Base-by-base conservation (phyloP, 2,888 invertebrate genomes). In the Acanthoscelides obtectus region DNA sequence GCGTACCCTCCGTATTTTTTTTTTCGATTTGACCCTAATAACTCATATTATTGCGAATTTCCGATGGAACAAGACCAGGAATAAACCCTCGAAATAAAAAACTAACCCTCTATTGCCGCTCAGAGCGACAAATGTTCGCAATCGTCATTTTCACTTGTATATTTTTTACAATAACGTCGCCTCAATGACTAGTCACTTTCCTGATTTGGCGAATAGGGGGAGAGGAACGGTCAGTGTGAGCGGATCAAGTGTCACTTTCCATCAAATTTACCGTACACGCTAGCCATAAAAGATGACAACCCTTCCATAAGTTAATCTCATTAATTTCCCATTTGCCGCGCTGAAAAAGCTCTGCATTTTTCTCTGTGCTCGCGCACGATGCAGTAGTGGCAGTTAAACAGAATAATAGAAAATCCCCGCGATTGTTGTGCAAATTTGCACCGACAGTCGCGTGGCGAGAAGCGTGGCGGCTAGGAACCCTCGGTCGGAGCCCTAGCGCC, bases 391-490 rank as follows among this genome's bases (percentile, higher is more conserved):
- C 83, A 82, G 84, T 83, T 84, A 83, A 79, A 75, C 74, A 74
- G 77, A 80, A 82, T 80, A 82, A 83, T 82, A 82, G 83, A 83
- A 83, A 83, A 83, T 83, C 82, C 82, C 77, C 74, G 75, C 80
- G 77, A 84, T 84, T 84, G 83, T 84, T 84, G 84, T 84, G 83
- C 84, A 84, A 84, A 84, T 84, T 82, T 80, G 76, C 78, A 78
- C 77, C 79, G 80, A 81, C 79, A 80, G 83, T 81, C 84, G 82
- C 84, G 84, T 84, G 84, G 82, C 84, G 79, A 76, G 81, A 81
- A 84, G 82, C 83, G 84, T 84, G 84, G 83, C 84, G 77, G 75
- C 80, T 86, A 80, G 86, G 84, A 83, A 86, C 84, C 83, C 83
- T 84, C 82, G 84, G 74, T 70, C 65, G 81, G 75, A 79, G 86